Conservation (phyloP, 2,113 vertebrate species). For the Halichoerus grypus region DNA sequence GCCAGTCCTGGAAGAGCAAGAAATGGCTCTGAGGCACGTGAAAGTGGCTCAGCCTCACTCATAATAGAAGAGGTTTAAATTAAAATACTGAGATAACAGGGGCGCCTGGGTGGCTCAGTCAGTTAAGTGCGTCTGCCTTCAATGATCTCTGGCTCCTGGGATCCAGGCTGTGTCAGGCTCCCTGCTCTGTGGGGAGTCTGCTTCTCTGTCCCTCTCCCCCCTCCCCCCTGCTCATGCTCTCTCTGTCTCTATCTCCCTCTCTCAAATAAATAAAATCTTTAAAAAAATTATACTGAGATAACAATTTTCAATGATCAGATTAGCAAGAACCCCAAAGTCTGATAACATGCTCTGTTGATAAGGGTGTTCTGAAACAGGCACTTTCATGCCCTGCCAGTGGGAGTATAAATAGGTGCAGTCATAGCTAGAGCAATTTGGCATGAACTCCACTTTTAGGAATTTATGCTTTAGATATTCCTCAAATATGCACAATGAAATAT, state of each 20-base stretch:
- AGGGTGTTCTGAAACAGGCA: background rate
- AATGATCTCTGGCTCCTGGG: background rate
- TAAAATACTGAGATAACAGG: background rate
- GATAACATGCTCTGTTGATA: background rate
- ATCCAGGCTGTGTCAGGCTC: background rate
- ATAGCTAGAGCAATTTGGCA: background rate
- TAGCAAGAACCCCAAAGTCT: slow-evolving; percentile 40
- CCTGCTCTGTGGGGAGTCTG: background rate
- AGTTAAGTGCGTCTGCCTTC: background rate
- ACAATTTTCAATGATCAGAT: slow-evolving; percentile 18
- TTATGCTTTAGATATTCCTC: background rate
- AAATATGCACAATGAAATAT: slow-evolving; percentile 5
- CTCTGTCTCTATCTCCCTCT: background rate
- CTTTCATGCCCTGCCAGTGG: background rate
- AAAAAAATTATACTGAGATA: background rate
- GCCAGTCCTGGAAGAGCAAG: background rate
- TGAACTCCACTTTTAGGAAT: background rate
- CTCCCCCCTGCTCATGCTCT: background rate
- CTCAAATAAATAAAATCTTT: background rate
- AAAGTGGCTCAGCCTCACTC: background rate
- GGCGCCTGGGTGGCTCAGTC: background rate
- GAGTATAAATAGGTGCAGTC: background rate
- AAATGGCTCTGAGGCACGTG: background rate
- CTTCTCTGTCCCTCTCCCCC: background rate
- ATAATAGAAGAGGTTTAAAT: background rate